A percentile compares a stretch with the other conserved stretches of the same genome.
Conservation (phyloP, 2,113 vertebrate genomes). For the Nothobranchius furzeri region DNA sequence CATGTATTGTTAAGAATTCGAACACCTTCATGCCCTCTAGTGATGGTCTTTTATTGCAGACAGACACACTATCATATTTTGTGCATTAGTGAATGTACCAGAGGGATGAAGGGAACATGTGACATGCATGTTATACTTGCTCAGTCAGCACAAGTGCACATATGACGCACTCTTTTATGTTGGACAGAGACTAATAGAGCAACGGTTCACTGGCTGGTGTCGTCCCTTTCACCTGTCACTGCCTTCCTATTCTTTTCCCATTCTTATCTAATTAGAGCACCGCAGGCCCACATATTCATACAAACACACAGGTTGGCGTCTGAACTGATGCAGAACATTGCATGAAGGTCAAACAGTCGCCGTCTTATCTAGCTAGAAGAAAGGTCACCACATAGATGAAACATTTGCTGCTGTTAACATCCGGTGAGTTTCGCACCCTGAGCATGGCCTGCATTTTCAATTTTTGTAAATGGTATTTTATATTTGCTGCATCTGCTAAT, state of each 20-base stretch:
- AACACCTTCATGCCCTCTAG: constrained; percentile 32
- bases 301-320: constrained; percentile 30
- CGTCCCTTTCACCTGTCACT: constrained; percentile 60
- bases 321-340: constrained; percentile 55
- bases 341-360: constrained; percentile 65
- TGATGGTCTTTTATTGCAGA: constrained; percentile 21
- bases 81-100: constrained; percentile 16
- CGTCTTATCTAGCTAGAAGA: constrained; percentile 51
- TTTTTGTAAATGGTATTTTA: constrained; percentile 19
- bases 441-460: constrained; percentile 15
- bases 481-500: constrained; percentile 5
- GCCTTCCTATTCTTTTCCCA: constrained; percentile 51
- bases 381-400: constrained; percentile 59
- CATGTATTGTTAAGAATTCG: constrained; percentile 56
- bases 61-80: constrained; percentile 18
- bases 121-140: constrained; percentile 44
- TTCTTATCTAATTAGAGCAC: constrained; percentile 62
- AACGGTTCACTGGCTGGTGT: constrained; percentile 39
- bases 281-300: constrained; percentile 4
- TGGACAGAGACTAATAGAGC: constrained; percentile 53
- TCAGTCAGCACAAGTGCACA: constrained; percentile 60
- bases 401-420: constrained; percentile 27
- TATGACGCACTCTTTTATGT: constrained; percentile 56
- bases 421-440: constrained; percentile 26
- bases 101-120: constrained; percentile 38